phyloP scores from a whole-genome alignment of 1,140 invertebrate species.

The Phocides pigmalion region DNA sequence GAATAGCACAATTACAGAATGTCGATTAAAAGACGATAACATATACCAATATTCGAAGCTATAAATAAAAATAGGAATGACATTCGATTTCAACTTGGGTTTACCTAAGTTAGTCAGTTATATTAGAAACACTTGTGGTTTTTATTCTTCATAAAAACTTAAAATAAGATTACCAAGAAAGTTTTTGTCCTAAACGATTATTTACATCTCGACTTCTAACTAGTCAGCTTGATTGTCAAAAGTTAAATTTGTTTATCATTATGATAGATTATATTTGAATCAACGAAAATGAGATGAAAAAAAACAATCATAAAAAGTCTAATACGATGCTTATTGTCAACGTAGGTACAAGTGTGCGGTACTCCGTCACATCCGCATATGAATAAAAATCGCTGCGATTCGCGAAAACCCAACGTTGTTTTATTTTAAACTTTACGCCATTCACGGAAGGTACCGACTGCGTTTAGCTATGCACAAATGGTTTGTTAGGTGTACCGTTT shows the following conservation, averaged over 20 bases:
- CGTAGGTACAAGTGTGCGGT: background rate
- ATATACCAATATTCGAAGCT: too few relatives aligned
- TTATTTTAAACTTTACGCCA: slow-evolving; percentile 26
- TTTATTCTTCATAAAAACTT: too few relatives aligned
- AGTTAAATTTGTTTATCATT: background rate
- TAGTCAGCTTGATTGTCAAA: background rate
- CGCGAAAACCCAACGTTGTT: slow-evolving; percentile 4
- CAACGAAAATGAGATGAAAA: background rate
- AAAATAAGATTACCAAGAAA: too few relatives aligned
- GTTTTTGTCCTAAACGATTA: too few relatives aligned
- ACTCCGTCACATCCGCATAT: slow-evolving; percentile 3
- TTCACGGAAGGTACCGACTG: slow-evolving; percentile 6
- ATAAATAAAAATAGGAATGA: too few relatives aligned
- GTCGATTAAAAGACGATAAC: too few relatives aligned
- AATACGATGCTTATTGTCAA: background rate
- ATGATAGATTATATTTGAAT: background rate
- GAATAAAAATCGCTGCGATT: slow-evolving; percentile 1
- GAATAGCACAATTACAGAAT: too few relatives aligned
- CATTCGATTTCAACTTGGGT: too few relatives aligned
- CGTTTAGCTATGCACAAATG: background rate
- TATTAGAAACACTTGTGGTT: too few relatives aligned
- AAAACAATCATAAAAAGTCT: background rate
- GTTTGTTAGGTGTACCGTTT: slow-evolving; percentile 3
- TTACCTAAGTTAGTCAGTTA: too few relatives aligned
- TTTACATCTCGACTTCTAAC: too few relatives aligned